These are phyloP conservation scores for Pelusios castaneus DNA, from an alignment of 2,113 vertebrate species.

Conservation along the genomic window DNA sequence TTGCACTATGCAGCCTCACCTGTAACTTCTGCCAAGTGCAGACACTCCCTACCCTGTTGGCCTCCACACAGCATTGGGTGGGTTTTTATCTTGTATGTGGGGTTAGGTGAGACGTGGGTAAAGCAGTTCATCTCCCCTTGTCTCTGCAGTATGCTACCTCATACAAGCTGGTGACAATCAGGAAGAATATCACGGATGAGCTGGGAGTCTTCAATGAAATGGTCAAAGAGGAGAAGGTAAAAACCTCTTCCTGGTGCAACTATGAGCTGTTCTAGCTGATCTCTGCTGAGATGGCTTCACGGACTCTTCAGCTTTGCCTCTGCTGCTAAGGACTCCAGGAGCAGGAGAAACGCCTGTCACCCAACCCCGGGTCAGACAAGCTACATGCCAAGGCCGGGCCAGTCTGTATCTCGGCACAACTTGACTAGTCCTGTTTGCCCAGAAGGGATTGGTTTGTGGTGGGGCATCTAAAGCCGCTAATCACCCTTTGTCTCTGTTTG, in stretches of 20 bases:
- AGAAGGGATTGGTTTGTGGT: not conserved
- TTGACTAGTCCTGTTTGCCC: not conserved
- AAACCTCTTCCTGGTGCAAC: not conserved
- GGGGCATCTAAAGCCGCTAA: not conserved
- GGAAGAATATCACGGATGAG: constrained; percentile 35
- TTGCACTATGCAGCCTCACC: not conserved
- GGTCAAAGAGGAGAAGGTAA: constrained; percentile 77
- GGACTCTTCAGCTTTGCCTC: not conserved
- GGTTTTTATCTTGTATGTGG: not conserved
- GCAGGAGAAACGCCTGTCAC: not conserved
- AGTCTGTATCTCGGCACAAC: no score
- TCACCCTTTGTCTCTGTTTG: no score
- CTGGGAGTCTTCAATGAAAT: fast-evolving
- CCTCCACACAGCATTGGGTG: not conserved
- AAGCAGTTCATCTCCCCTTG: not conserved
- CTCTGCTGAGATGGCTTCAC: not conserved
- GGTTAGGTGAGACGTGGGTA: not conserved
- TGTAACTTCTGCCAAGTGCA: not conserved
- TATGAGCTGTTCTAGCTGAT: no score
- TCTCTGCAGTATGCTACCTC: constrained; percentile 77
- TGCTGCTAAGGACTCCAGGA: not conserved
- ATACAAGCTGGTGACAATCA: constrained; percentile 63
- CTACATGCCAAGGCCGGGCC: not conserved
- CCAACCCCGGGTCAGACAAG: not conserved
- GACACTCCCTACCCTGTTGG: not conserved